phyloP scores from a whole-genome alignment of 2,113 vertebrate genomes.

The Fregata magnificens region DNA sequence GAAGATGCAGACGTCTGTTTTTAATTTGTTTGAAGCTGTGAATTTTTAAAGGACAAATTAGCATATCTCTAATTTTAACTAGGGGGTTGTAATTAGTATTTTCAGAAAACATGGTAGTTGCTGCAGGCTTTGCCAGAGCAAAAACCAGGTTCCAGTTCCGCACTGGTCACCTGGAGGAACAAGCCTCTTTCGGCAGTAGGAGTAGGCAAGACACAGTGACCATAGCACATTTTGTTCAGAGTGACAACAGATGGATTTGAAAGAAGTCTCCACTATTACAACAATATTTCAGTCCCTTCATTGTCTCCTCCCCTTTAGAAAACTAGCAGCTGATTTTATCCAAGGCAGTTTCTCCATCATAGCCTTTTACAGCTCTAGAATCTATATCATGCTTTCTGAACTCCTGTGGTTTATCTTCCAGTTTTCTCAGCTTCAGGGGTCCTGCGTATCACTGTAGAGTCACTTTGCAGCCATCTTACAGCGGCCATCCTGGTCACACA shows the following conservation, averaged over 20 bases:
- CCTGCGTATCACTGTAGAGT: neutral
- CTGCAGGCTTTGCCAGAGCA: neutral
- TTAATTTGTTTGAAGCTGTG: conserved; percentile 11
- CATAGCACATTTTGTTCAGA: neutral
- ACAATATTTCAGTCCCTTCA: neutral
- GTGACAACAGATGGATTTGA: neutral
- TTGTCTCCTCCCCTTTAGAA: neutral
- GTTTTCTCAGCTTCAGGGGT: neutral
- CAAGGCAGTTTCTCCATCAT: neutral
- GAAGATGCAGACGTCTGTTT: neutral
- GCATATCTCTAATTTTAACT: conserved; percentile 40
- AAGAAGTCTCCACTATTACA: neutral
- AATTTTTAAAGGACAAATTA: conserved; percentile 35
- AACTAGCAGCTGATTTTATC: neutral
- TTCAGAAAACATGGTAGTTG: neutral
- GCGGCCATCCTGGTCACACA: neutral
- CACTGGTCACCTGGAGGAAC: neutral
- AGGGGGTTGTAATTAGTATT: neutral
- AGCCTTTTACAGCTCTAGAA: neutral
- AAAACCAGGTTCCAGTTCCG: neutral
- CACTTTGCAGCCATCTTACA: neutral
- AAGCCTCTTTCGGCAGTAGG: neutral
- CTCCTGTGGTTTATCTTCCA: neutral
- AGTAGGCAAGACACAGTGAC: neutral
- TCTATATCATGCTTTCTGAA: neutral